These are phyloP conservation scores for Drosophila quinaria DNA, from an alignment of 2,888 invertebrate genomes.

Conservation along the genomic window DNA sequence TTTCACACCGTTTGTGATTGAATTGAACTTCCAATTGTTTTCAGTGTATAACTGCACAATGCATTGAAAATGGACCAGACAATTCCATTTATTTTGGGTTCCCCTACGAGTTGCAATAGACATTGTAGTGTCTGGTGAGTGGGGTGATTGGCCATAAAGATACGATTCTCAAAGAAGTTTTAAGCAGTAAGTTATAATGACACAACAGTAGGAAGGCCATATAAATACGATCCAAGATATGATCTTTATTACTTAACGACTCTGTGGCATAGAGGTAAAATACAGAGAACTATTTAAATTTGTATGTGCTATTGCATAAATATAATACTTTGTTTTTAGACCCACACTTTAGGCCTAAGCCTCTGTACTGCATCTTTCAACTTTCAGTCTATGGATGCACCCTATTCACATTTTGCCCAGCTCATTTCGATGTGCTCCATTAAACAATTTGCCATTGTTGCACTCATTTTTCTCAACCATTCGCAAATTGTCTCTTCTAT, in stretches of 20 bases:
- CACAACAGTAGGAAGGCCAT: neutral
- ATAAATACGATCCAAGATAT: conserved; percentile 3
- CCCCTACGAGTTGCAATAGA: conserved; percentile 6
- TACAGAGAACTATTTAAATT: neutral
- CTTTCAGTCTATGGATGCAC: conserved; percentile 45
- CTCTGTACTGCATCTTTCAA: conserved; percentile 23
- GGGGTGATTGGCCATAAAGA: conserved; percentile 36
- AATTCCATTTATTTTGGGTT: conserved; percentile 36
- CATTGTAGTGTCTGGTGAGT: conserved; percentile 24
- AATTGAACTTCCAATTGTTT: neutral
- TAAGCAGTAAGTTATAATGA: neutral
- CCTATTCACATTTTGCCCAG: conserved; percentile 56
- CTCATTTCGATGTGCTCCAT: conserved; percentile 75
- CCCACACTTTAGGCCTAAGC: conserved; percentile 11
- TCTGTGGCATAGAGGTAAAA: neutral
- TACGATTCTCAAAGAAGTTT: neutral
- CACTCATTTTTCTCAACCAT: conserved; percentile 32
- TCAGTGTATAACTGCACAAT: conserved; percentile 28
- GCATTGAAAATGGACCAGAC: conserved; percentile 27
- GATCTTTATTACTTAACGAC: conserved; percentile 11
- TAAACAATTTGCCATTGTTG: conserved; percentile 79
- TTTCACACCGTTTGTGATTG: too few species aligned
- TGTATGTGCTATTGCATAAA: neutral
- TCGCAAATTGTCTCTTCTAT: conserved; percentile 25
- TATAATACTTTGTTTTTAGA: neutral